These are phyloP conservation scores for Sweltsa coloradensis DNA, from an alignment of 1,140 invertebrate genomes.

Conservation along the genomic window DNA sequence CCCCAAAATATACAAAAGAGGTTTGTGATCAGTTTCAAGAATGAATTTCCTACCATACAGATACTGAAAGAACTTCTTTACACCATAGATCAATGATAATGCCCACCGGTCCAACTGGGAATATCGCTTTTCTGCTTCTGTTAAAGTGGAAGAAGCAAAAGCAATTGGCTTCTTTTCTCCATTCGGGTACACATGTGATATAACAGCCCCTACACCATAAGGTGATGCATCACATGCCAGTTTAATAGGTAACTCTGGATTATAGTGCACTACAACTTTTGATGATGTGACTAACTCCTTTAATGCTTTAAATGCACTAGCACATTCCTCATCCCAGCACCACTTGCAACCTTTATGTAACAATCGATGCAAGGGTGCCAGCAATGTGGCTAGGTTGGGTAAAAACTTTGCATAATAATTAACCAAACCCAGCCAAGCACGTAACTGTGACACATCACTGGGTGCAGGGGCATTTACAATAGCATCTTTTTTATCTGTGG, in stretches of 20 bases:
- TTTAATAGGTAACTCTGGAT: constrained; percentile 33
- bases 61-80: constrained; percentile 37
- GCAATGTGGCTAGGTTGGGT: constrained; percentile 17
- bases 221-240: constrained; percentile 30
- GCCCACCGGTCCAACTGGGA: constrained; percentile 39
- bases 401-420: constrained; percentile 25
- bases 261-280: constrained; percentile 25
- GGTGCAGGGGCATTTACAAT: constrained; percentile 21
- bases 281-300: neutral
- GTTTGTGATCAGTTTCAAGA: constrained; percentile 29
- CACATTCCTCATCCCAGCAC: constrained; percentile 4
- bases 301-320: neutral
- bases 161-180: constrained; percentile 31
- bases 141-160: constrained; percentile 34
- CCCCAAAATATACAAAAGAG: constrained; percentile 23
- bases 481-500: constrained; percentile 27
- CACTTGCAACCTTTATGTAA: constrained; percentile 23
- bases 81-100: constrained; percentile 32
- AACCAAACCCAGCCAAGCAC: constrained; percentile 20
- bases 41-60: constrained; percentile 25
- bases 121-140: constrained; percentile 33
- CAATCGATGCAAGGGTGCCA: constrained; percentile 22
- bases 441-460: constrained; percentile 19
- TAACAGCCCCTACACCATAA: constrained; percentile 32
- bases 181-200: constrained; percentile 27